Evolutionary conservation across 1,140 invertebrate species (phyloP), one percentile per base, ranked within the genome.

Genomic region (Apis florea): DNA sequence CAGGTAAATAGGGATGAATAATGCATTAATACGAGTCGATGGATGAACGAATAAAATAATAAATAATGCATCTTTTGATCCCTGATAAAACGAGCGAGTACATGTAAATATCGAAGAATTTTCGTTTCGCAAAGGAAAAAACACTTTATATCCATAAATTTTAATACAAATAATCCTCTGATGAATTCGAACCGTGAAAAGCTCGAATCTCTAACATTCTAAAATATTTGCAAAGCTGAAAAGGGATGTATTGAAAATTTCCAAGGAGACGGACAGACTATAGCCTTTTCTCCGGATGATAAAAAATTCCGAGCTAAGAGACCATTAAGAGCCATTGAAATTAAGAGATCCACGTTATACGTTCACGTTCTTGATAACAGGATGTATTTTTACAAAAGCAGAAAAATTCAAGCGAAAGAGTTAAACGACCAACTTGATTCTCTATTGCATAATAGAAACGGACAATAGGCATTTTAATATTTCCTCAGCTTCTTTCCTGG

Each of bases 391-490:
- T 40, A 21, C 0, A 13, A 21, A 17, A 40, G 10, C 0, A 63
- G 17, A 31, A n/a, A 63, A 61, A 24, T n/a, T 47, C 17, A 10
- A 15, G 47, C 47, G n/a, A 73, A 54, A 19, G 17, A n/a, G 59
- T 56, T 54, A 64, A 79, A 1, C 69, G 17, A 47, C 17, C 5
- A 31, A 73, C 59, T 26, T 31, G 9, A 21, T 53, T 72, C 49
- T 26, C 31, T 2, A 21, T 53, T 21, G 26, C 19, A 54, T 54
- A 61, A 54, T 40, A 49, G 59, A 49, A 6, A 64, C 17, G 59
- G 59, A 73, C 69, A 79, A 73, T 73, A 59, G 51, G 26, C 70
- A 73, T 72, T 26, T 59, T 47, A 73, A 64, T 70, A 31, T 47
- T 53, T 54, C 0, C 53, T 49, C 51, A 9, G 59, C 54, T 26